phyloP scores from a whole-genome alignment of 2,888 invertebrate species.

The Lasius platythorax region DNA sequence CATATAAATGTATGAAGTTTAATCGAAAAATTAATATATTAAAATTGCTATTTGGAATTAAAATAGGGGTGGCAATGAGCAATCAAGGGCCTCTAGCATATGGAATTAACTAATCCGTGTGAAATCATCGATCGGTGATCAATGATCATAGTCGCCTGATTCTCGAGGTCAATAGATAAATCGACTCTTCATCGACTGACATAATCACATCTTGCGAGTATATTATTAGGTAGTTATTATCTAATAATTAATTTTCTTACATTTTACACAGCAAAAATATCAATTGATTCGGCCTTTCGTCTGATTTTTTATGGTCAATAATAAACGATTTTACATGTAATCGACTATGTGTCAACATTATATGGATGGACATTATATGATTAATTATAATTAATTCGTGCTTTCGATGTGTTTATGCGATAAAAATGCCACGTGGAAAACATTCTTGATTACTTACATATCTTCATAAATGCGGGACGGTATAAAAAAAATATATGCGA shows the following conservation, averaged over 20 bases:
- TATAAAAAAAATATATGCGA: constrained; percentile 3
- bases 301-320: not conserved
- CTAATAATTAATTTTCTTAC: constrained; percentile 10
- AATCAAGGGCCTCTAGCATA: not conserved
- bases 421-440: constrained; percentile 12
- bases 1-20: no score
- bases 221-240: not conserved
- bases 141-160: not conserved
- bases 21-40: no score
- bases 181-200: not conserved
- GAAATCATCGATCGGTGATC: not conserved
- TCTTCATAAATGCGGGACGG: constrained; percentile 19
- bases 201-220: not conserved
- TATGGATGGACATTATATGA: not conserved
- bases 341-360: not conserved
- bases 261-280: not conserved
- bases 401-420: constrained; percentile 1
- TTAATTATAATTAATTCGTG: constrained; percentile 19
- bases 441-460: constrained; percentile 22
- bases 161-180: not conserved
- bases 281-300: not conserved
- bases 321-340: not conserved
- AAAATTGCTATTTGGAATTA: not conserved
- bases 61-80: not conserved
- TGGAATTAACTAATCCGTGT: not conserved